Base-by-base conservation (phyloP, 2,113 vertebrate species). In the Bothrops jararaca region DNA sequence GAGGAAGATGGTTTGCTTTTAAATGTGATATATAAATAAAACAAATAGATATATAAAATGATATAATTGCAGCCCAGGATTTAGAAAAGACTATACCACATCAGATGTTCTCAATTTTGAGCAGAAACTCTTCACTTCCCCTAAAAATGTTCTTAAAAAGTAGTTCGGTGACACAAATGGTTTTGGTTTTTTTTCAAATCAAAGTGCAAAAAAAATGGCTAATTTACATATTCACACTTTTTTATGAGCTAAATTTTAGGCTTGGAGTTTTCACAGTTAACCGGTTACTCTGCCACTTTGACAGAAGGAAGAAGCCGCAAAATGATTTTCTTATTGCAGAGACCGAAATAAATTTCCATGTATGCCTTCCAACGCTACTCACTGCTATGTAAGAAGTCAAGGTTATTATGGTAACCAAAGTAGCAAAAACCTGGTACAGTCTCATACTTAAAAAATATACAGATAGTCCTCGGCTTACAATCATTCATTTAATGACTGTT, bases 241-340 rank as follows among this genome's bases (percentile, higher is more conserved):
- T 48, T 89, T 86, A 34, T 60, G 20, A 91, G 74, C 45, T 52
- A 91, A 91, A 91, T 85, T 89, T n/a, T 11, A 57, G 45, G 18
- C 69, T 54, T 42, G 69, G 39, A 93, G 20, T 26, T 91, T 89
- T 91, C 87, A 91, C 90, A 64, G 45, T 54, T 85, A 85, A 91
- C 45, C 54, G 34, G 53, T 86, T 34, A 93, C 60, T 56, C 39
- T 34, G 15, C 29, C 11, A 56, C 15, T 89, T 85, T 53, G 45
- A 34, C 7, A 39, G 9, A 42, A 24, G n/a, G 20, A 86, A 12
- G 74, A 91, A 86, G 34, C 52, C 48, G 48, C 54, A 34, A 57
- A 53, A 69, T 54, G 10, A 5, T 48, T 89, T 89, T 6, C 90
- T 91, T 57, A 91, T 22, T 88, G 39, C 52, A 85, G 42, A 39